phyloP scores from a whole-genome alignment of 2,797 vertebrate genomes.

The Phoxinus dragarum region DNA sequence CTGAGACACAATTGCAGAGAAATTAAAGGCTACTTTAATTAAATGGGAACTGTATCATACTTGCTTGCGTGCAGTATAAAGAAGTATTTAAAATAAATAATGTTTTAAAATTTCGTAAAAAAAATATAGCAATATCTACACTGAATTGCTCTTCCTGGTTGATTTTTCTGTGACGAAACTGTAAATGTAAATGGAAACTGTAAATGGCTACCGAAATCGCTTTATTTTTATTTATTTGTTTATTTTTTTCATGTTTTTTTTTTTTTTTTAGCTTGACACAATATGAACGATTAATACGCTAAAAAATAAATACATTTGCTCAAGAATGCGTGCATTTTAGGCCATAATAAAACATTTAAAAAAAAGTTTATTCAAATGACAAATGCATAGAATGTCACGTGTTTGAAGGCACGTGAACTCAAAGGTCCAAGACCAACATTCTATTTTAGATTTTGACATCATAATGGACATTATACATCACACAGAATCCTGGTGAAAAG shows the following conservation, averaged over 20 bases:
- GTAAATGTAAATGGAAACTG: too few species aligned
- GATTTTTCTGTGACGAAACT: background rate
- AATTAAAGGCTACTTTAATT: background rate
- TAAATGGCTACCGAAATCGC: too few species aligned
- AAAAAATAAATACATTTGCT: background rate
- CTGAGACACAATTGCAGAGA: background rate
- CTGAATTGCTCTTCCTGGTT: background rate
- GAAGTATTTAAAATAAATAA: background rate
- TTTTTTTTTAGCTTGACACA: background rate
- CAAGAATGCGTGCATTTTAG: background rate
- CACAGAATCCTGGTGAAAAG: background rate
- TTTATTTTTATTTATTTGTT: background rate
- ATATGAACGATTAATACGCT: background rate
- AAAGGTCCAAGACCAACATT: background rate
- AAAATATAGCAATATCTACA: background rate
- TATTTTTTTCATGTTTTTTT: too few species aligned
- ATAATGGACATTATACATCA: background rate
- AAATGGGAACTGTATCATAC: background rate
- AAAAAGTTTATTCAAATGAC: background rate
- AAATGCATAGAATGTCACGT: background rate
- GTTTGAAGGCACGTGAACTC: background rate
- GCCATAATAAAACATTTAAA: background rate
- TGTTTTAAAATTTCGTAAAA: background rate
- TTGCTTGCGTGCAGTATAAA: background rate
- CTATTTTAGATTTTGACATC: background rate